phyloP scores from a whole-genome alignment of 2,113 vertebrate species.

The Caranx melampygus region DNA sequence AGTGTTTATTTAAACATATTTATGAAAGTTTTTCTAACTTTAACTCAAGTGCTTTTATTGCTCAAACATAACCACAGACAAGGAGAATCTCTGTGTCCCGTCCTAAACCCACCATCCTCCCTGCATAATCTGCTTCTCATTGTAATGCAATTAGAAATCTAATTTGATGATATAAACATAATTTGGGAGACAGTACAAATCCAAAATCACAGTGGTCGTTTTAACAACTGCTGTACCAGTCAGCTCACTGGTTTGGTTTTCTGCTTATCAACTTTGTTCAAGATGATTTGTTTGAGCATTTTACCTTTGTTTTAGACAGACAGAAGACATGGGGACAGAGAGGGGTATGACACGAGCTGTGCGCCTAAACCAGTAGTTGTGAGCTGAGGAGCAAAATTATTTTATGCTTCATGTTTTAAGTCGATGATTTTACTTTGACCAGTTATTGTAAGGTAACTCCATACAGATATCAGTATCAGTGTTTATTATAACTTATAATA shows the following conservation, averaged over 20 bases:
- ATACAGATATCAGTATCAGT: too few species aligned
- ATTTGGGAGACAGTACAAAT: background rate
- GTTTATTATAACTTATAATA: too few species aligned
- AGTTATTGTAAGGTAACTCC: too few species aligned
- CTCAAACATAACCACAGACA: background rate
- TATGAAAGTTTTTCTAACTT: background rate
- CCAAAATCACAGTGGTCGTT: background rate
- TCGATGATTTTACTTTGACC: too few species aligned
- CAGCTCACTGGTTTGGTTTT: slow-evolving; percentile 13
- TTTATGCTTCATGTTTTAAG: too few species aligned
- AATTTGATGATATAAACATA: background rate
- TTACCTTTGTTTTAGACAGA: background rate
- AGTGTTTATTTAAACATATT: background rate
- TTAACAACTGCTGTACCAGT: background rate
- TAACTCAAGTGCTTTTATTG: background rate
- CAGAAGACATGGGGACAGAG: background rate
- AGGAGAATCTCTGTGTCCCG: background rate
- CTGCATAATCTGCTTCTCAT: background rate
- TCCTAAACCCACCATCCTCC: background rate
- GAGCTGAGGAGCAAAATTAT: background rate
- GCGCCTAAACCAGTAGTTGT: background rate
- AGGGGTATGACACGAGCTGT: background rate
- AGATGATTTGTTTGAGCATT: background rate
- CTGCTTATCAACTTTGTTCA: accelerated
- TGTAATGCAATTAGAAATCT: background rate